These are phyloP conservation scores for Lysandra bellargus DNA, from an alignment of 2,888 invertebrate species.

Conservation along the genomic window DNA sequence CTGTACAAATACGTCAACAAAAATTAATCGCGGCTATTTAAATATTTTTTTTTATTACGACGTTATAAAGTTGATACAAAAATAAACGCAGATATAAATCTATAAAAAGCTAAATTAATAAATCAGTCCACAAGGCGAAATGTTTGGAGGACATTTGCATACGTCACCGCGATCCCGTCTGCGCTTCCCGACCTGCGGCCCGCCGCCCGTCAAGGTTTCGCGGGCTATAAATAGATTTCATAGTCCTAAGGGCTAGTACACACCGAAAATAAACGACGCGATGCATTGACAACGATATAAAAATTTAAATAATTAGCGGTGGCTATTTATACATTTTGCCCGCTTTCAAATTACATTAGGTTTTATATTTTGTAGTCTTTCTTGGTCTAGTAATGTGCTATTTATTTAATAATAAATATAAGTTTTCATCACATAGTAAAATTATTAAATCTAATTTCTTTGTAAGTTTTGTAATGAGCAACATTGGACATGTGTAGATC, in stretches of 20 bases:
- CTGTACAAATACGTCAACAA: neutral
- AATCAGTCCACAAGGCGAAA: slow-evolving; percentile 19
- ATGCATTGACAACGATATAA: too few relatives aligned
- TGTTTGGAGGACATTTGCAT: slow-evolving; percentile 24
- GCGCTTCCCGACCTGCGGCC: neutral
- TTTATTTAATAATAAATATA: neutral
- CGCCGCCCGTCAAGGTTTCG: neutral
- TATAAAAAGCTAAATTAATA: slow-evolving; percentile 3
- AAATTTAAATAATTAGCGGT: too few relatives aligned
- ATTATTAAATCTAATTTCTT: too few relatives aligned
- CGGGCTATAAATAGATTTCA: neutral
- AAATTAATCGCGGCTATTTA: neutral
- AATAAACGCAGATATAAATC: neutral
- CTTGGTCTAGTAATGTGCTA: neutral
- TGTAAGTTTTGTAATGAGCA: too few relatives aligned
- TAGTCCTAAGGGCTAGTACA: neutral
- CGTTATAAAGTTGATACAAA: neutral
- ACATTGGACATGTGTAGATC: too few relatives aligned
- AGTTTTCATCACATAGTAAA: too few relatives aligned
- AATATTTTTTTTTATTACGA: neutral
- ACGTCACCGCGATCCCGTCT: neutral
- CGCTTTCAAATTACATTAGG: too few relatives aligned
- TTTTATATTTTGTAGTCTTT: too few relatives aligned
- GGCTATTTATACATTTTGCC: too few relatives aligned
- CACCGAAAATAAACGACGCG: neutral